Percentiles rank a stretch among this genome's conserved stretches.
Evolutionary conservation across 2,113 vertebrate genomes (phyloP).

Genomic region (Atractosteus spatula): DNA sequence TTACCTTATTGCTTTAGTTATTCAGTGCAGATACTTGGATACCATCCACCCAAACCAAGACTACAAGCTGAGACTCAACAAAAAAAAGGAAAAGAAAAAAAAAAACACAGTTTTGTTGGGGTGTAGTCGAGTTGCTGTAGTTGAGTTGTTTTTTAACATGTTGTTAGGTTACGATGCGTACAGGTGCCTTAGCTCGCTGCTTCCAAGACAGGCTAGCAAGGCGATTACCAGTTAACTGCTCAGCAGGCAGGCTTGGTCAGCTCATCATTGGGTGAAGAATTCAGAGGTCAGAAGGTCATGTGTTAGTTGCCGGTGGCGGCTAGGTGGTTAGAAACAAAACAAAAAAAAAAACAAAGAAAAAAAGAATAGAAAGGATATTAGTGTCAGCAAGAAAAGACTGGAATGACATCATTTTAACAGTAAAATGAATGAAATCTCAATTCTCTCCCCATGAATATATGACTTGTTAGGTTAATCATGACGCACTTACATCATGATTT

Average conservation of each 20-base stretch:
- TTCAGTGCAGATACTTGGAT: slow-evolving; percentile 73
- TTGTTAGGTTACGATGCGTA: slow-evolving; percentile 72
- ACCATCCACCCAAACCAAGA: slow-evolving; percentile 59
- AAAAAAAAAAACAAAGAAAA: slow-evolving; percentile 64
- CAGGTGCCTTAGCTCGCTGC: slow-evolving; percentile 68
- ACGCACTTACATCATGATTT: slow-evolving; percentile 44
- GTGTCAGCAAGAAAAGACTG: slow-evolving; percentile 80
- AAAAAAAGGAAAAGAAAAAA: slow-evolving; percentile 52
- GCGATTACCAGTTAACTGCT: slow-evolving; percentile 84
- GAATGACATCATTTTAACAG: slow-evolving; percentile 81
- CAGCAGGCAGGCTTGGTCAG: slow-evolving; percentile 82
- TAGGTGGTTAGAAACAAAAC: slow-evolving; percentile 81
- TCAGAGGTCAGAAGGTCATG: slow-evolving; percentile 85
- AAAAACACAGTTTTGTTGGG: slow-evolving; percentile 35
- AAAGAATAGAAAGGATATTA: slow-evolving; percentile 82
- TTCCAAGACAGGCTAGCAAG: slow-evolving; percentile 78
- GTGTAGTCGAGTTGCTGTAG: slow-evolving; percentile 55
- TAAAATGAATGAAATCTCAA: slow-evolving; percentile 74
- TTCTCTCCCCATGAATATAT: slow-evolving; percentile 36
- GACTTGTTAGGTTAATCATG: slow-evolving; percentile 50
- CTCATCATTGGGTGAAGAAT: slow-evolving; percentile 84
- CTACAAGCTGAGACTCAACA: slow-evolving; percentile 50
- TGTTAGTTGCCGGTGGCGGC: slow-evolving; percentile 85
- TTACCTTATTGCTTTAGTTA: slow-evolving; percentile 72
- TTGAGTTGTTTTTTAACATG: slow-evolving; percentile 36